Evolutionary conservation across 1,140 invertebrate species (phyloP).

Genomic region (Aphaenogaster floridana): DNA sequence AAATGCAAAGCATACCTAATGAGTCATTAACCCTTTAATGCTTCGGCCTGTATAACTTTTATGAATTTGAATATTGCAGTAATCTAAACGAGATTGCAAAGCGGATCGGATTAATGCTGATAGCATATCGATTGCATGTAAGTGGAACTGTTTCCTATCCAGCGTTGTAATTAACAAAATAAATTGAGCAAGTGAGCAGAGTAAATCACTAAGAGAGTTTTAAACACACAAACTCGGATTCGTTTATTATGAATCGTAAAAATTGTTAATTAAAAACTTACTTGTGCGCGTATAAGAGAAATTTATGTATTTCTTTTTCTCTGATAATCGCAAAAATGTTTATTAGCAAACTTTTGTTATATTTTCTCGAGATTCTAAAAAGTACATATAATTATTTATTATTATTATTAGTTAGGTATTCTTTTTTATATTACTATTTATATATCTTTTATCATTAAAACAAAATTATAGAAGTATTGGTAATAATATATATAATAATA

Average conservation of each 20-base stretch:
- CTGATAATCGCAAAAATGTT: neutral
- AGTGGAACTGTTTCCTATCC: neutral
- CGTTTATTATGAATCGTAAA: neutral
- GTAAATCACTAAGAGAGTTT: neutral
- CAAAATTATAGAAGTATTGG: neutral
- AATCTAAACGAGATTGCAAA: conserved; percentile 29
- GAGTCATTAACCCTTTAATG: conserved; percentile 24
- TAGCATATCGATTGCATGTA: conserved; percentile 9
- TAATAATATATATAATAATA: neutral
- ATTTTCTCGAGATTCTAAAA: neutral
- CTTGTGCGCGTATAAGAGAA: neutral
- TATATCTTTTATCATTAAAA: neutral
- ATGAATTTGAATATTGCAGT: conserved; percentile 21
- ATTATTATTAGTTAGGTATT: neutral
- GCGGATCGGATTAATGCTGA: conserved; percentile 24
- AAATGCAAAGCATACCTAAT: conserved; percentile 49
- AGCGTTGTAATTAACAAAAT: conserved; percentile 12
- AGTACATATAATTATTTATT: neutral
- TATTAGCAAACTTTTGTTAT: neutral
- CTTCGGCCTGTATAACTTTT: neutral
- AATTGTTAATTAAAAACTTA: neutral
- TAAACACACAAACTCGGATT: neutral
- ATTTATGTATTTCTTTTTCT: neutral
- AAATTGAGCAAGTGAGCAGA: neutral
- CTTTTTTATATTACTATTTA: neutral